Conservation (phyloP, 1,140 invertebrate species). For the Cherax destructor region DNA sequence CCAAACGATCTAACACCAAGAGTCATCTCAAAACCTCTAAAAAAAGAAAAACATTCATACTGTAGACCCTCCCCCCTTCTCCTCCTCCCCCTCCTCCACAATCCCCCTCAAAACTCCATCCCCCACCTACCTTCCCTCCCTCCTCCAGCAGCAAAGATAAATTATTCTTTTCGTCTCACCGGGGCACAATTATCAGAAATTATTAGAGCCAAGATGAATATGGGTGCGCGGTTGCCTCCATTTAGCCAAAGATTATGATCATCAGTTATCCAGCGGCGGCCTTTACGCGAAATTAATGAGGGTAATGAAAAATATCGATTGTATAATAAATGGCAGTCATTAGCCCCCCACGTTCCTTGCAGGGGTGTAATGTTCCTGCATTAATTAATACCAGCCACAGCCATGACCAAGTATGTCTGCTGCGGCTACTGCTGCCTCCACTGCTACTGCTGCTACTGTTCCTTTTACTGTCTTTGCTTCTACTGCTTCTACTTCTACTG, state of each 20-base stretch:
- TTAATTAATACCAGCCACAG: conserved; percentile 8
- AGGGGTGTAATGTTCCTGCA: conserved; percentile 24
- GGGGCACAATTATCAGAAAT: conserved; percentile 4
- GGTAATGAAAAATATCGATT: conserved; percentile 42
- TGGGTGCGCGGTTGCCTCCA: conserved; percentile 22
- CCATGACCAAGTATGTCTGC: background rate
- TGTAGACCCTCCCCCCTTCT: too few species aligned
- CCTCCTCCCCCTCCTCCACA: too few species aligned
- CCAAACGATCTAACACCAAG: too few species aligned
- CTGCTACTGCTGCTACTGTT: background rate
- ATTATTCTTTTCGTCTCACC: background rate
- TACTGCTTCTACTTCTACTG: too few species aligned
- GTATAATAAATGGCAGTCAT: conserved; percentile 22
- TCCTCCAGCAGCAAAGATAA: background rate
- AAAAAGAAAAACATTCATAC: too few species aligned
- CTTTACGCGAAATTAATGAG: conserved; percentile 2
- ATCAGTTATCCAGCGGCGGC: conserved; percentile 4
- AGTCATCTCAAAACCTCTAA: too few species aligned
- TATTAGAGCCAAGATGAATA: background rate
- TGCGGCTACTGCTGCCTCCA: background rate
- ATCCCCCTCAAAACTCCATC: too few species aligned
- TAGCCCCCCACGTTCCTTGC: conserved; percentile 31
- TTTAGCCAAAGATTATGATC: conserved; percentile 34
- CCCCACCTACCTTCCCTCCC: too few species aligned
- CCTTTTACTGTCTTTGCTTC: background rate